Evolutionary conservation across 2,888 invertebrate genomes (phyloP), one percentile per base, ranked within the genome.

Genomic region (Fragum fragum): DNA sequence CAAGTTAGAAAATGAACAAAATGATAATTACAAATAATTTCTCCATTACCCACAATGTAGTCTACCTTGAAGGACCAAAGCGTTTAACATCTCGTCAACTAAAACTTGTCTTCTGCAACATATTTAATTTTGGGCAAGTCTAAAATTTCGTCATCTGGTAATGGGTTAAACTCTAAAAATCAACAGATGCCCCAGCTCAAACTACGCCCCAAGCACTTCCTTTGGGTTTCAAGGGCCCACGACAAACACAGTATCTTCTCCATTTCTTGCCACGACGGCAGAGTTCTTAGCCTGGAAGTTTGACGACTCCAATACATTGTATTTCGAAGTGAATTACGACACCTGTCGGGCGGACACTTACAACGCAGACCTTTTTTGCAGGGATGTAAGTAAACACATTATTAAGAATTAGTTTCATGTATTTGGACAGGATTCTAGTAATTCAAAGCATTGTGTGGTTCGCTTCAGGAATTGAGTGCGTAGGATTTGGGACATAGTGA

Each of bases 261-360:
- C 57, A 14, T 61, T 32, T 32, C 11, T 61, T 18, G 26, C 61
- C 9, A 29, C 29, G 32, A 61, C 61, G 1, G 61, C 16, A 7
- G 16, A 32, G 14, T 61, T 61, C 61, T 6, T 28, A 32, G 32
- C 32, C 18, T 61, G 61, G 61, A 61, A 61, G 32, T 61, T 61
- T n/a, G 61, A 61, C 32, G 21, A 61, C n/a, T 61, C 61, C 18
- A 28, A 61, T 16, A n/a, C 16, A 7, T 16, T 61, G 21, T 21
- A 23, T 5, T 66, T 66, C 32, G 18, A 26, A 42, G 66, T 66
- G 14, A 23, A 39, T 26, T 66, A 23, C n/a, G 42, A 42, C 9
- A 21, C 42, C 9, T 66, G 66, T 42, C 18, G 21, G 14, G 66
- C 39, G 21, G 14, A 28, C 1, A 26, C 42, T 1, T 66, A 21